Percentiles rank a stretch among this genome's conserved stretches.
phyloP scores from a whole-genome alignment of 2,888 invertebrate species.

The Erynnis tages region DNA sequence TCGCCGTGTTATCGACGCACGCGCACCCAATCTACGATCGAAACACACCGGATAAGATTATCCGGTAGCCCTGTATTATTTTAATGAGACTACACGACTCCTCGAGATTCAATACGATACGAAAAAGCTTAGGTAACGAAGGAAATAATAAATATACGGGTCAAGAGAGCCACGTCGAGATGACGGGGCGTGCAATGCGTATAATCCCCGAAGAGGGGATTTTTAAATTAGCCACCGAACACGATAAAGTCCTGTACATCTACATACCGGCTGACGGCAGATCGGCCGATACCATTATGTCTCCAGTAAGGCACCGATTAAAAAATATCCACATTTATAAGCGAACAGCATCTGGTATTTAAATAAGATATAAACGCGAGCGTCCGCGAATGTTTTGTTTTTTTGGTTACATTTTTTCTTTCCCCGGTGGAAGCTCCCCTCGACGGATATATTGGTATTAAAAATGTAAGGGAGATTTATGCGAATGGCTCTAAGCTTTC shows the following conservation, averaged over 20 bases:
- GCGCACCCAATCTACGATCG: conserved; percentile 80
- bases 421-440: conserved; percentile 69
- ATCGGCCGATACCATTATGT: conserved; percentile 79
- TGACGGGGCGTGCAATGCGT: conserved; percentile 54
- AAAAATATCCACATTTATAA: conserved; percentile 77
- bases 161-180: conserved; percentile 66
- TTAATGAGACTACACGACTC: conserved; percentile 82
- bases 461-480: conserved; percentile 82
- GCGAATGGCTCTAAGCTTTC: conserved; percentile 82
- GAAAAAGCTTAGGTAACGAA: conserved; percentile 77
- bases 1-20: conserved; percentile 76
- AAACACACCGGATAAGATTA: conserved; percentile 80
- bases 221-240: conserved; percentile 76
- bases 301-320: conserved; percentile 78
- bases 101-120: conserved; percentile 75
- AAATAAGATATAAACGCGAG: conserved; percentile 78
- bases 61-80: conserved; percentile 81
- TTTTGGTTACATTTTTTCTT: conserved; percentile 62
- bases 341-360: conserved; percentile 79
- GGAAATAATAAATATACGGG: conserved; percentile 71
- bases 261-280: conserved; percentile 79
- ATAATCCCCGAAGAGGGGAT: conserved; percentile 53
- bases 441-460: conserved; percentile 80
- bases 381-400: conserved; percentile 73
- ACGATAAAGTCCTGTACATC: conserved; percentile 71